phyloP scores from a whole-genome alignment of 2,113 vertebrate species.

The Varanus komodoensis region DNA sequence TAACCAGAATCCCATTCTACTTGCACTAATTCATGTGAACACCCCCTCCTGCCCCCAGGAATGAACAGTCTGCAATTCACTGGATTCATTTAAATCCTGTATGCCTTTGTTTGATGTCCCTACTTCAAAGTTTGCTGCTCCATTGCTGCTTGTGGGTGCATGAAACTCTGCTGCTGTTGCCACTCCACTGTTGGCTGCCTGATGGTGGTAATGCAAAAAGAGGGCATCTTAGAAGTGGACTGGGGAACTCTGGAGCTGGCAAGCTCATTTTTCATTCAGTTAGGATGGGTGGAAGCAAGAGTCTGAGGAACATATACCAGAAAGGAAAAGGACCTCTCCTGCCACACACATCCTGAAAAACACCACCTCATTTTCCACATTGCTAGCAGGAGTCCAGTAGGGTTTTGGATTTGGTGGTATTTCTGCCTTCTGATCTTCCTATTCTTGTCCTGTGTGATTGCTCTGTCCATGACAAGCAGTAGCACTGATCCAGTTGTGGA shows the following conservation, averaged over 20 bases:
- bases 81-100: no score
- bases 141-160: no score
- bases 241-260: neutral
- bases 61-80: no score
- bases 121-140: no score
- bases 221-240: neutral
- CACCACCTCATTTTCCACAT: neutral
- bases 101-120: no score
- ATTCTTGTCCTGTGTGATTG: neutral
- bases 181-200: neutral
- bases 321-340: neutral
- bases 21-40: no score
- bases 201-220: neutral
- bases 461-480: neutral
- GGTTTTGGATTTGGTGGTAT: neutral
- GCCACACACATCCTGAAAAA: neutral
- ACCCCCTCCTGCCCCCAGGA: no score
- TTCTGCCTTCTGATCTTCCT: neutral
- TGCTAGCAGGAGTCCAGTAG: neutral
- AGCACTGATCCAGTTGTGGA: neutral
- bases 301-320: no score
- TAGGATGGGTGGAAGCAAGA: no score
- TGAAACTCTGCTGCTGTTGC: neutral
- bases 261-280: no score
- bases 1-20: no score